Conservation (phyloP, 1,140 invertebrate species). For the Dreissena rostriformis region DNA sequence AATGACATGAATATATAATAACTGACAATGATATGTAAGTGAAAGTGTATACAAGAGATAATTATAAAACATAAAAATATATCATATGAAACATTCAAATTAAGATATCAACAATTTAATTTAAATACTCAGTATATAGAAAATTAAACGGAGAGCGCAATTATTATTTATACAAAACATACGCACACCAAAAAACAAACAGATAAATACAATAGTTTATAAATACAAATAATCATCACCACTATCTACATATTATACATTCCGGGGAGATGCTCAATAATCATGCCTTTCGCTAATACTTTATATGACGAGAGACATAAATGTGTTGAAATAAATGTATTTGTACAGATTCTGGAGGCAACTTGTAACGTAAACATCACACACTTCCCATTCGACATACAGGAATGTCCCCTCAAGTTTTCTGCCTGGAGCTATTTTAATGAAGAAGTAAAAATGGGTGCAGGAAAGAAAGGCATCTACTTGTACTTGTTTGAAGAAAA, state of each 20-base stretch:
- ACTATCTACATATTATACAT: background rate
- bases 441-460: slow-evolving; percentile 74
- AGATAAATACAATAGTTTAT: background rate
- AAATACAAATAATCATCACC: background rate
- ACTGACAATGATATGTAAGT: too few species aligned
- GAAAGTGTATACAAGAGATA: too few species aligned
- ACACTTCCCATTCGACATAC: slow-evolving; percentile 89
- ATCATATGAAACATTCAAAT: background rate
- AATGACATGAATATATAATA: background rate
- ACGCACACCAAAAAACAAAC: background rate
- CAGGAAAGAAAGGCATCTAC: slow-evolving; percentile 25
- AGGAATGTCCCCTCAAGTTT: slow-evolving; percentile 84
- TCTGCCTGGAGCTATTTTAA: slow-evolving; percentile 68
- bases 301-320: background rate
- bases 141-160: background rate
- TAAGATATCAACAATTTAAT: background rate
- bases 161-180: too few species aligned
- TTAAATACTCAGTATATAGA: background rate
- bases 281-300: background rate
- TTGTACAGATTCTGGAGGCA: slow-evolving; percentile 96
- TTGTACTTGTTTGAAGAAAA: background rate
- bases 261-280: background rate
- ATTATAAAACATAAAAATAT: too few species aligned
- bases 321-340: background rate
- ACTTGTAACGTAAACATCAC: slow-evolving; percentile 94